A percentile compares a stretch with the other conserved stretches of the same genome.
These are phyloP conservation scores for Reticulitermes lucifugus DNA, from an alignment of 2,888 invertebrate genomes.

Conservation along the genomic window DNA sequence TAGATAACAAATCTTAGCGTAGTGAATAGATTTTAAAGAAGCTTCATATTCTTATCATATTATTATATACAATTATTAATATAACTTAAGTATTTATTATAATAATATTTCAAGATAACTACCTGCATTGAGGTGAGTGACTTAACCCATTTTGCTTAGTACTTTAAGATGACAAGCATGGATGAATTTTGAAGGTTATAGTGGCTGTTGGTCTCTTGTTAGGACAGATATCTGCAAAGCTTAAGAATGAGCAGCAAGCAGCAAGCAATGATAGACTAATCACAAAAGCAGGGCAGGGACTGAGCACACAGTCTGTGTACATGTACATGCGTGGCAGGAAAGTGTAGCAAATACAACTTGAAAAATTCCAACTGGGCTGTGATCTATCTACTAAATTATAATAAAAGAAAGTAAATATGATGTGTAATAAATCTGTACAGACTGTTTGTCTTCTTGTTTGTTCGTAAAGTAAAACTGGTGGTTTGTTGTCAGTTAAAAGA, in stretches of 20 bases:
- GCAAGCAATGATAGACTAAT: not conserved
- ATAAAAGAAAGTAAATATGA: slow-evolving; percentile 62
- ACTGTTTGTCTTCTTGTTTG: slow-evolving; percentile 72
- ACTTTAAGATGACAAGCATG: slow-evolving; percentile 45
- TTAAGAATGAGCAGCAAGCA: not conserved
- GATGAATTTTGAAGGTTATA: slow-evolving; percentile 36
- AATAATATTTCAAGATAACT: slow-evolving; percentile 52
- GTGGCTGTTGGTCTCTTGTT: slow-evolving; percentile 51
- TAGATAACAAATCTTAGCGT: slow-evolving; percentile 43
- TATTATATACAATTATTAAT: slow-evolving; percentile 54
- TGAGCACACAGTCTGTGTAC: not conserved
- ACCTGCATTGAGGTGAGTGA: slow-evolving; percentile 45
- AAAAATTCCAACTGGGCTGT: slow-evolving; percentile 86
- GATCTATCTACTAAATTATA: slow-evolving; percentile 70
- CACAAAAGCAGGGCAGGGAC: too few relatives aligned
- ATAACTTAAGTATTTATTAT: slow-evolving; percentile 54
- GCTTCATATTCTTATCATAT: slow-evolving; percentile 55
- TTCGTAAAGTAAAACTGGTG: slow-evolving; percentile 49
- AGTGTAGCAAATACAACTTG: slow-evolving; percentile 57
- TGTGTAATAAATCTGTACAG: slow-evolving; percentile 68
- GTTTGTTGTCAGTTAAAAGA: slow-evolving; percentile 39
- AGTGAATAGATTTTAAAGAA: slow-evolving; percentile 49
- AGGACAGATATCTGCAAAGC: too few relatives aligned
- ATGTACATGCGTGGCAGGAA: not conserved
- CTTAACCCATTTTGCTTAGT: slow-evolving; percentile 50